Evolutionary conservation across 2,797 vertebrate genomes (phyloP).

Genomic region (Epinephelus coioides): DNA sequence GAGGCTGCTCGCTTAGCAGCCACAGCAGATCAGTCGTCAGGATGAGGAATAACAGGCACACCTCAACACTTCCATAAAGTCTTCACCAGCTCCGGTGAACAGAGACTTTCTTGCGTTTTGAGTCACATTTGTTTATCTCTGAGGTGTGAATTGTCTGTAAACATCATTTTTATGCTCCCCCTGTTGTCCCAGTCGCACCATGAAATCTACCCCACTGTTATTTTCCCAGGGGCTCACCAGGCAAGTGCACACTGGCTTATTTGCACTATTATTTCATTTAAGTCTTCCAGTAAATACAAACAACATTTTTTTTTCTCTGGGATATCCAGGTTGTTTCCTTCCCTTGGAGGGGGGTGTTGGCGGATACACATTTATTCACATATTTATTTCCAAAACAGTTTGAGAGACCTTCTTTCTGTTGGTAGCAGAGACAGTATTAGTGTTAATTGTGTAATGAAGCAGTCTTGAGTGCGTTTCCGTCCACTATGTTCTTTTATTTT

Average conservation of each 20-base stretch:
- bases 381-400: conserved; percentile 8
- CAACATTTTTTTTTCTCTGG: conserved; percentile 3
- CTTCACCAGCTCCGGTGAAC: conserved; percentile 4
- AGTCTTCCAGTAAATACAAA: conserved; percentile 28
- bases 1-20: conserved; percentile 67
- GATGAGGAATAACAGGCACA: conserved; percentile 42
- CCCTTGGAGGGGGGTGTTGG: neutral
- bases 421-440: neutral
- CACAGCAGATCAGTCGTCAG: conserved; percentile 41
- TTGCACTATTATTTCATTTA: conserved; percentile 37
- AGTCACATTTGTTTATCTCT: conserved; percentile 22
- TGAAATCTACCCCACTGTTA: conserved; percentile 28
- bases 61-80: conserved; percentile 28
- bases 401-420: neutral
- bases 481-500: neutral
- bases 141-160: conserved; percentile 33
- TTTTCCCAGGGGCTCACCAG: conserved; percentile 19
- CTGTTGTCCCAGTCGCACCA: conserved; percentile 15
- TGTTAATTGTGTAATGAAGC: neutral
- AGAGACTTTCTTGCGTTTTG: conserved; percentile 14
- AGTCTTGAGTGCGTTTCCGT: conserved; percentile 2
- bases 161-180: conserved; percentile 15
- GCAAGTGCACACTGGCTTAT: conserved; percentile 29
- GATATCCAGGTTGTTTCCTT: conserved; percentile 1
- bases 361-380: neutral